Evolutionary conservation across 1,140 invertebrate species (phyloP).

Genomic region (Coenobita brevimanus): DNA sequence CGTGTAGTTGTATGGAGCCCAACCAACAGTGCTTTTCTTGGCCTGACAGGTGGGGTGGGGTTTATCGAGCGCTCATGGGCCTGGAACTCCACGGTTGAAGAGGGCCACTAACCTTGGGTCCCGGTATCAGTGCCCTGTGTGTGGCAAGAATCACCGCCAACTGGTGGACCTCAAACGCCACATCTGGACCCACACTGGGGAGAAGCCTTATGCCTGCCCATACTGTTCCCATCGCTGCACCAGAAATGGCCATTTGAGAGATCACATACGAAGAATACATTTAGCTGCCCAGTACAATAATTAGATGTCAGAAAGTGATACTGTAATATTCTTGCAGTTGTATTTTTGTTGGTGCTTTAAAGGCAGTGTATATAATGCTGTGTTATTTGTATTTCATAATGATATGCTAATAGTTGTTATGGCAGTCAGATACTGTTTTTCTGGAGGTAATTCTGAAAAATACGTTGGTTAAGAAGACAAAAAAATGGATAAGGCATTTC

Average conservation of each 20-base stretch:
- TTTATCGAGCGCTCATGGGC: background rate
- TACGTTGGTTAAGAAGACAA: no score
- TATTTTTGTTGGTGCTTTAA: no score
- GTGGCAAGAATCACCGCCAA: slow-evolving; percentile 19
- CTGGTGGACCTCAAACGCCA: slow-evolving; percentile 14
- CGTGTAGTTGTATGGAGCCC: background rate
- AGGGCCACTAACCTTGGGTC: background rate
- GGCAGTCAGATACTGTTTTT: no score
- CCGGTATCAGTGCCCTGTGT: background rate
- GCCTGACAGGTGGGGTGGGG: slow-evolving; percentile 14
- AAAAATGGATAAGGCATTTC: no score
- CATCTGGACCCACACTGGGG: slow-evolving; percentile 24
- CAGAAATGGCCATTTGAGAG: background rate
- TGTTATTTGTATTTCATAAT: no score
- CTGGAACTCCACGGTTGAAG: background rate
- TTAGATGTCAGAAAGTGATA: no score
- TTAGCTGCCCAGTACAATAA: no score
- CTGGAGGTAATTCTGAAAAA: no score
- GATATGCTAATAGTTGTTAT: no score
- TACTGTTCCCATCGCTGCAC: slow-evolving; percentile 12
- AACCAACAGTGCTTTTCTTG: slow-evolving; percentile 18
- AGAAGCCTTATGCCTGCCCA: slow-evolving; percentile 27
- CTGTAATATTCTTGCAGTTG: no score
- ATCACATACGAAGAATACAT: slow-evolving; percentile 6
- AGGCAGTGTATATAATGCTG: no score